Base-by-base conservation (phyloP, 2,888 invertebrate genomes). In the Meteorus colon region DNA sequence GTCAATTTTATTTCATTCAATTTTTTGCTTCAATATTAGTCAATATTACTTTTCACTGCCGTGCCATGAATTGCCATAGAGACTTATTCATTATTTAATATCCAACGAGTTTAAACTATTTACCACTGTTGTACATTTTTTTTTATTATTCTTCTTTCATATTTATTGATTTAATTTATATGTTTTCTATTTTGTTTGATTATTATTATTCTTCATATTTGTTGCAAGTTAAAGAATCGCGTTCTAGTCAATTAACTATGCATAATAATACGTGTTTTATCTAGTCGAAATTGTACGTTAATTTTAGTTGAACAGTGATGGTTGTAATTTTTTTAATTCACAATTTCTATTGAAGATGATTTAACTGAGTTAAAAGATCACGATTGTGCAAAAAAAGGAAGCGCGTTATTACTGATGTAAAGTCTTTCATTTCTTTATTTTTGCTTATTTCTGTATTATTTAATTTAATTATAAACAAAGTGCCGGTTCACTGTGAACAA, bases 21-120 rank as follows among this genome's bases (percentile, higher is more conserved):
- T 55, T 55, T 37, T 19, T 68, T 60, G 14, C 65, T 65, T n/a
- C 29, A 29, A 55, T 37, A 29, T 75, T 81, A 75, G 76, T 68
- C 10, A 65, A 65, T 68, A 65, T 69, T 14, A 76, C 55, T 63
- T 74, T 73, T 48, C 68, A 45, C 48, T 31, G 76, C 48, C 76
- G 87, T 87, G 87, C 87, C 87, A 87, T 87, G 84, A 83, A 84
- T 85, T 83, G 84, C 83, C 84, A 85, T 85, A 82, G 78, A 85
- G 80, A 78, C 6, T 8, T 19, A 5, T 19, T 29, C 14, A 31
- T 31, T 31, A 29, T 62, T 29, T 62, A 29, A 62, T 31, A 31
- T 62, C 14, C 31, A 31, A 62, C 29, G 14, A 29, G 14, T 29
- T 62, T 31, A 29, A 55, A n/a, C n/a, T 62, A 62, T 31, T 66